Evolutionary conservation across 2,888 invertebrate species (phyloP).

Genomic region (Phania funesta): DNA sequence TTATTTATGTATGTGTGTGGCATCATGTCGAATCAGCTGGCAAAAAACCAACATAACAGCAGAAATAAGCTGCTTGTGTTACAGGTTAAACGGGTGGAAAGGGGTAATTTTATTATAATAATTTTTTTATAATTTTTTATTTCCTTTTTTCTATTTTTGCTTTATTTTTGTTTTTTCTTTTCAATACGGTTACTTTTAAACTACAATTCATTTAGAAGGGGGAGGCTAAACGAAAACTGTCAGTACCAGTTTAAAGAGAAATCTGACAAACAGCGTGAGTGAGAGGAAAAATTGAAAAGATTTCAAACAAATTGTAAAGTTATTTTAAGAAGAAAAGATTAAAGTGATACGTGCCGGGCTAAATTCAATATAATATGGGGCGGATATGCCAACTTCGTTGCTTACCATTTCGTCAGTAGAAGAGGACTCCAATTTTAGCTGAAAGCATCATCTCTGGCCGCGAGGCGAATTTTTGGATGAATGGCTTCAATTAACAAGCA

Average conservation of each 20-base stretch:
- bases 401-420: no score
- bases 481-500: no score
- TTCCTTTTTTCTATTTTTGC: background rate
- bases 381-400: no score
- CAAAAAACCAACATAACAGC: background rate
- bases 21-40: background rate
- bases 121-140: constrained; percentile 18
- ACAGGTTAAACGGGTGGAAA: constrained; percentile 43
- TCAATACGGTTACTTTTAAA: background rate
- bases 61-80: constrained; percentile 3
- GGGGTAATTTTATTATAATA: constrained; percentile 63
- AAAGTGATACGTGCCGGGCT: no score
- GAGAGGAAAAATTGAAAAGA: background rate
- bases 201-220: background rate
- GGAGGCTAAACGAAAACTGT: constrained; percentile 14
- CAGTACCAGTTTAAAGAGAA: constrained; percentile 36
- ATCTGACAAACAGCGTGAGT: background rate
- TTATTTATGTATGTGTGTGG: background rate
- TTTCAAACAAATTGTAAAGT: constrained; percentile 44
- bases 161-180: background rate
- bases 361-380: no score
- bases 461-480: no score
- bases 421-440: no score
- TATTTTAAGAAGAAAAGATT: constrained; percentile 4
- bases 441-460: no score